A percentile compares a stretch with the other conserved stretches of the same genome.
Evolutionary conservation across 2,797 vertebrate genomes (phyloP).

Genomic region (Typhlichthys subterraneus): DNA sequence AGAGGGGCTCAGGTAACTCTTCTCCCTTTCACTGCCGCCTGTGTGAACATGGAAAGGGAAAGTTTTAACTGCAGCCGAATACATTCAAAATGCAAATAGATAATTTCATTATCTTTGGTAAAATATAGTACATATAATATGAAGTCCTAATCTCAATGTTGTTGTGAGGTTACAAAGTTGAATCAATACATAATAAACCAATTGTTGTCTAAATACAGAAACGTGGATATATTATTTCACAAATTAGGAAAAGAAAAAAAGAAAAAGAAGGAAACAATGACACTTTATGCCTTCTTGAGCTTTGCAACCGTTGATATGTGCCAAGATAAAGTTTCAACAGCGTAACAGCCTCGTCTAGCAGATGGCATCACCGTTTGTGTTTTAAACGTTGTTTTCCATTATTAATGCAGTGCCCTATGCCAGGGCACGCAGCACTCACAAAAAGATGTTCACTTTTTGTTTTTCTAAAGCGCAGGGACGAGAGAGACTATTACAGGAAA

Average conservation of each 20-base stretch:
- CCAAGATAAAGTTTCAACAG: constrained; percentile 62
- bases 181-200: background rate
- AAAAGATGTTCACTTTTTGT: constrained; percentile 62
- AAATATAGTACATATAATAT: constrained; percentile 4
- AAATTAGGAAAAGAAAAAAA: constrained; percentile 4
- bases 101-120: background rate
- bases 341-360: constrained; percentile 64
- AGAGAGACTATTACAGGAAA: constrained; percentile 42
- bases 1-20: constrained; percentile 56
- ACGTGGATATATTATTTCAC: constrained; percentile 4
- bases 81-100: constrained; percentile 5
- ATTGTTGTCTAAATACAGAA: constrained; percentile 3
- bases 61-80: constrained; percentile 29
- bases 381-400: constrained; percentile 74
- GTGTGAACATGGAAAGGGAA: constrained; percentile 19
- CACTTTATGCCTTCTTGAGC: constrained; percentile 14
- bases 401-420: constrained; percentile 72
- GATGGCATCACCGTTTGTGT: constrained; percentile 73
- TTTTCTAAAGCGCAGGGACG: constrained; percentile 52
- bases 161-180: background rate
- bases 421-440: constrained; percentile 43
- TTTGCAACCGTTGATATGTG: constrained; percentile 33
- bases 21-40: constrained; percentile 63
- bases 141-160: background rate
- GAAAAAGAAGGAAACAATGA: background rate